phyloP scores from a whole-genome alignment of 2,113 vertebrate genomes.

The Scortum barcoo region DNA sequence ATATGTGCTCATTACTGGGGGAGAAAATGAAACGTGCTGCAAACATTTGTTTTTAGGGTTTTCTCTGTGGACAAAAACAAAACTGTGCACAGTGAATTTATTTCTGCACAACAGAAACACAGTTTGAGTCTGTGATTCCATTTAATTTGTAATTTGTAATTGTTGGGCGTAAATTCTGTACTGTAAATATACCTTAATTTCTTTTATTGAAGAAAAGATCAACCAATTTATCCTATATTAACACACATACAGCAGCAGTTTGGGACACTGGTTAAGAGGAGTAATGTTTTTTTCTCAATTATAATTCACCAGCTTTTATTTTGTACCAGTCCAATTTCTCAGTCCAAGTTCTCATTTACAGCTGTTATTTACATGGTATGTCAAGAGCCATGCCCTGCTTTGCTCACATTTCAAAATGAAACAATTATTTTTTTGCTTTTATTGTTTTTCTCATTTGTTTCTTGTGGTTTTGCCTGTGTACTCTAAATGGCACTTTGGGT shows the following conservation, averaged over 20 bases:
- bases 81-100: background rate
- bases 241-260: background rate
- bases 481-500: too few relatives aligned
- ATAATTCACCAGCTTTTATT: background rate
- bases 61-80: slow-evolving; percentile 11
- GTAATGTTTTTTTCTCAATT: background rate
- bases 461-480: too few relatives aligned
- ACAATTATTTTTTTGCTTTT: too few relatives aligned
- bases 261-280: background rate
- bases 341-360: background rate
- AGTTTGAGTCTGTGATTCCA: background rate
- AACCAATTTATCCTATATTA: background rate
- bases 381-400: background rate
- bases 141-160: too few relatives aligned
- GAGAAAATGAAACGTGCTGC: slow-evolving; percentile 23
- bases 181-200: background rate
- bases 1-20: slow-evolving; percentile 43
- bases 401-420: too few relatives aligned
- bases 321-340: background rate
- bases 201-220: background rate
- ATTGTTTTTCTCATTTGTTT: too few relatives aligned
- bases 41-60: slow-evolving; percentile 11
- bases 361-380: background rate
- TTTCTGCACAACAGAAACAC: background rate
- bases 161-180: too few relatives aligned